phyloP scores from a whole-genome alignment of 2,797 vertebrate genomes.

The Danionella dracula region DNA sequence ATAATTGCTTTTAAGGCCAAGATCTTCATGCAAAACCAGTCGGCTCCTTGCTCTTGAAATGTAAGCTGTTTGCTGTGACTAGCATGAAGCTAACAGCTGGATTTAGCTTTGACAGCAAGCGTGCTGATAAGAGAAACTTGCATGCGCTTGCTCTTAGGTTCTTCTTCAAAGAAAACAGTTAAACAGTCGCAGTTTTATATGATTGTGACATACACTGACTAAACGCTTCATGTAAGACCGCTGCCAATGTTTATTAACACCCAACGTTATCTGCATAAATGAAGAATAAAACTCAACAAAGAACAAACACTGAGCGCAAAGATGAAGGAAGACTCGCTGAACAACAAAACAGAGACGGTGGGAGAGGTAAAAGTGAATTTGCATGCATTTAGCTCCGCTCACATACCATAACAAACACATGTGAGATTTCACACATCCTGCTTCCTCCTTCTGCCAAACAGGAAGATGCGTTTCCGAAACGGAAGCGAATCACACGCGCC shows the following conservation, averaged over 20 bases:
- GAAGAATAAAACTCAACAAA: background rate
- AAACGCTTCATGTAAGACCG: background rate
- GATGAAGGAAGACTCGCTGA: background rate
- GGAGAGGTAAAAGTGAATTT: background rate
- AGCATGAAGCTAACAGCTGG: no score
- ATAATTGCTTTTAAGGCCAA: no score
- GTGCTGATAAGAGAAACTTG: background rate
- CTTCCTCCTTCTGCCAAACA: constrained; percentile 55
- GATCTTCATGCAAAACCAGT: no score
- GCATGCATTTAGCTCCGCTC: constrained; percentile 63
- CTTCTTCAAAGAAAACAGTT: background rate
- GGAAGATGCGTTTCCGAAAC: constrained; percentile 36
- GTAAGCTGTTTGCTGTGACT: no score
- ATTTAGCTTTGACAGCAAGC: background rate
- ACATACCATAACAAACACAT: constrained; percentile 63
- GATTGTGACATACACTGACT: background rate
- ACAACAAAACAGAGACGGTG: constrained; percentile 3
- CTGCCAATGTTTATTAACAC: background rate
- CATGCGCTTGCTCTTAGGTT: background rate
- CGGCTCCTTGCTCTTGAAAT: no score
- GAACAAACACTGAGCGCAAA: background rate
- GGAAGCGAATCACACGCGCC: constrained; percentile 64
- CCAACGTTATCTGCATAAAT: background rate
- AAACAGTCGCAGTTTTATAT: background rate
- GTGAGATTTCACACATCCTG: constrained; percentile 52